These are phyloP conservation scores for Melanotaenia parkinsoni DNA, from an alignment of 2,797 vertebrate species.

Conservation along the genomic window DNA sequence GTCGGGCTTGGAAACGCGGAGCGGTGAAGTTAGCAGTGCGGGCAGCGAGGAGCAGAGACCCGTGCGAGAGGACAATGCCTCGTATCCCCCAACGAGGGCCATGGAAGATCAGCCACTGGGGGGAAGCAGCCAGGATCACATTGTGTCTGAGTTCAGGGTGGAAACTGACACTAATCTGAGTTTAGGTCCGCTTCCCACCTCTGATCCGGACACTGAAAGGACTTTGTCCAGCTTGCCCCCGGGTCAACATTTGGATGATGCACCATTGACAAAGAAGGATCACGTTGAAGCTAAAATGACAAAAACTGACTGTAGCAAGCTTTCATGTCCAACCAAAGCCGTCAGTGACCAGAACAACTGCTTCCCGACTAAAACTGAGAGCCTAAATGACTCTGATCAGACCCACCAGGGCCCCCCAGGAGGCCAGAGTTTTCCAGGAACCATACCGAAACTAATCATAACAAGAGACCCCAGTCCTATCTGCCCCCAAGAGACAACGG, in stretches of 20 bases:
- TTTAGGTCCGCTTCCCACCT: conserved; percentile 13
- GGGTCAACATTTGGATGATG: conserved; percentile 22
- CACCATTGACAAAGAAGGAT: background rate
- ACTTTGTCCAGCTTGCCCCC: conserved; percentile 34
- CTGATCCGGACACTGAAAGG: conserved; percentile 50
- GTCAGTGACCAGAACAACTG: conserved; percentile 13
- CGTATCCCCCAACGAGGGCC: conserved; percentile 67
- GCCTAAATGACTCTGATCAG: conserved; percentile 24
- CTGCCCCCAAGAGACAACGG: conserved; percentile 38
- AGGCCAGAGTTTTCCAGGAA: conserved; percentile 68
- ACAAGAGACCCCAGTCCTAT: conserved; percentile 84
- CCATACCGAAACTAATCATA: conserved; percentile 90
- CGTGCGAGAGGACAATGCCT: conserved; percentile 76
- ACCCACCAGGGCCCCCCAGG: conserved; percentile 12
- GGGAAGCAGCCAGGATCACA: conserved; percentile 40
- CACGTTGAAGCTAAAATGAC: conserved; percentile 58
- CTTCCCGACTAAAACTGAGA: conserved; percentile 10
- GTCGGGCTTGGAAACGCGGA: conserved; percentile 42
- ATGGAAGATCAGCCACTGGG: conserved; percentile 79
- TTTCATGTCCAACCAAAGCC: conserved; percentile 15
- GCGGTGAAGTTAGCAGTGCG: conserved; percentile 52
- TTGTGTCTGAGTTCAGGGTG: conserved; percentile 18
- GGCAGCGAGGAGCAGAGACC: conserved; percentile 56
- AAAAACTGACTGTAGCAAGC: conserved; percentile 43
- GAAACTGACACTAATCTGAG: conserved; percentile 18